Conservation (phyloP, 30 jellyfish, hydroid and myxozoan genomes). For the Cassiopea xamachana region DNA sequence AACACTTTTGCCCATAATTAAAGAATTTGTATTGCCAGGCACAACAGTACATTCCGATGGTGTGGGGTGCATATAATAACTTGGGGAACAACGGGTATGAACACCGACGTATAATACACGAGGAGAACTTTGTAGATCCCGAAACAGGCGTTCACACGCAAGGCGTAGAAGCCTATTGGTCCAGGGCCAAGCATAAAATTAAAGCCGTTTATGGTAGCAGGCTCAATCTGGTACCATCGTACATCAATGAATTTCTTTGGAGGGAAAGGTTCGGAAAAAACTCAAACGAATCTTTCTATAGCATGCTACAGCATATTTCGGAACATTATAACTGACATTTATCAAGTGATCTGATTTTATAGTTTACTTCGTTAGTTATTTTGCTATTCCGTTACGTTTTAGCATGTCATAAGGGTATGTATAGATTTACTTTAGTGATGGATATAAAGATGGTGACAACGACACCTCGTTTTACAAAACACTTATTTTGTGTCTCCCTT, state of each 20-base stretch:
- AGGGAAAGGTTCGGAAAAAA: background rate
- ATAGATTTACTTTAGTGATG: too few species aligned
- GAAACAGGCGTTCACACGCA: constrained; percentile 50
- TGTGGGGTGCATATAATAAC: constrained; percentile 33
- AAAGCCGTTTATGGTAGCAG: background rate
- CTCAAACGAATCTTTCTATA: background rate
- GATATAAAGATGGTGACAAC: too few species aligned
- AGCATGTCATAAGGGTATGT: too few species aligned
- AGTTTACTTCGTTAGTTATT: too few species aligned
- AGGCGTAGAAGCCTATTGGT: constrained; percentile 20
- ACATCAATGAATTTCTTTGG: background rate
- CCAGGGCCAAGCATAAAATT: constrained; percentile 21
- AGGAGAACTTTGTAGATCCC: constrained; percentile 45
- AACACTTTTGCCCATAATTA: constrained; percentile 16
- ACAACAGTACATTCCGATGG: constrained; percentile 39
- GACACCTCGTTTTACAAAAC: too few species aligned
- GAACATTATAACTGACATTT: background rate
- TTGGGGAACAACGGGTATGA: background rate
- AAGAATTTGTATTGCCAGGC: constrained; percentile 27
- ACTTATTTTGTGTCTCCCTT: too few species aligned
- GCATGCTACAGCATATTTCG: background rate
- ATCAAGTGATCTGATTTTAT: too few species aligned
- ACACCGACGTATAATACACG: constrained; percentile 8
- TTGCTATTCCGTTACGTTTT: too few species aligned
- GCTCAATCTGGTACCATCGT: background rate